Evolutionary conservation across 2,797 vertebrate genomes (phyloP), one percentile per base, ranked within the genome.

Genomic region (Tapera naevia): DNA sequence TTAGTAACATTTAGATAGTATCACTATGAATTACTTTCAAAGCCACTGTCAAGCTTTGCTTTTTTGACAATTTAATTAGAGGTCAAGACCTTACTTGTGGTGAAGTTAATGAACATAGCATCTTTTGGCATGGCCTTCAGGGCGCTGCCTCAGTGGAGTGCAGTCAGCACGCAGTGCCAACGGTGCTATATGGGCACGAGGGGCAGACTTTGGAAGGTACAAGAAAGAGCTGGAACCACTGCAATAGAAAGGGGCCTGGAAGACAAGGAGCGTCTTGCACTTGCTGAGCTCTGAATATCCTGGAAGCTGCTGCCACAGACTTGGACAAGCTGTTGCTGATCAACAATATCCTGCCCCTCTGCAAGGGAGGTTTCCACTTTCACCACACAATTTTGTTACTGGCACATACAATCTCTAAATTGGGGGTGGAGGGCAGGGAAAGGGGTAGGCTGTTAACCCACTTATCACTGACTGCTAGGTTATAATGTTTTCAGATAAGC

Each of bases 41-140:
- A 80, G 35, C 57, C 46, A 27, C 78, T 90, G 84, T 60, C 76
- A 45, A 0, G 0, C 45, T 82, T 76, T 53, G 15, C 56, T 80
- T 81, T 93, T 92, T 82, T 93, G 74, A 94, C 84, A 60, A 21
- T 61, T 80, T 94, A 96, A 94, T 84, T 88, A 78, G 88, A 86
- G 80, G 75, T 84, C 86, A 89, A 66, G 87, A 88, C 86, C 61
- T 91, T 64, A 39, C 48, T 84, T 84, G 73, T 60, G 65, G 67
- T 84, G 39, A 80, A 86, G 69, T 93, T 95, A 90, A 91, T 90
- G 89, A 93, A 64, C 28, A 6, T n/a, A 39, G 24, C 60, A 35
- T 87, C 62, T 84, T 90, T 81, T 89, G 76, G 70, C 79, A 17
- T 27, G 62, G 41, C 50, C 35, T 80, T 71, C 39, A 37, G 65